These are phyloP conservation scores for Lordiphosa andalusiaca DNA, from an alignment of 2,888 invertebrate genomes.

Conservation along the genomic window DNA sequence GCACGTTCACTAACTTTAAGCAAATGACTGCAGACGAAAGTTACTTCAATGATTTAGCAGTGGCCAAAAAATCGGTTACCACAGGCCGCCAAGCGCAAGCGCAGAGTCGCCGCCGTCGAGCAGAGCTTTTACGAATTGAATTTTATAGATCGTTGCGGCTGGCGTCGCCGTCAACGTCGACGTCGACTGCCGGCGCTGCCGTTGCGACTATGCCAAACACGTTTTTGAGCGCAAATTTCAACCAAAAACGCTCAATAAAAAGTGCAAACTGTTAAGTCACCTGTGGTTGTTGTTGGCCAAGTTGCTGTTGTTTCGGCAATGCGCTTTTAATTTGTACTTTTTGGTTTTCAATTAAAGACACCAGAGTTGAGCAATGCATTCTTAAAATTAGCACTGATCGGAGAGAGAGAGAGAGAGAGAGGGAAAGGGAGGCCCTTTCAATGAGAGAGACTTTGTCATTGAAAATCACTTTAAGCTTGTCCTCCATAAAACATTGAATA, in stretches of 20 bases:
- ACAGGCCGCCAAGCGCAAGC: conserved; percentile 22
- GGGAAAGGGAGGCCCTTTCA: too few relatives aligned
- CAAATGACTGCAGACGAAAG: conserved; percentile 81
- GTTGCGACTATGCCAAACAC: conserved; percentile 37
- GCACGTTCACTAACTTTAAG: conserved; percentile 80
- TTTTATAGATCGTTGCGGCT: conserved; percentile 45
- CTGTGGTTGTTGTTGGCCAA: conserved; percentile 17
- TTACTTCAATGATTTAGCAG: conserved; percentile 78
- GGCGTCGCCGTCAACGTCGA: conserved; percentile 18
- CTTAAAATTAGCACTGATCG: too few relatives aligned
- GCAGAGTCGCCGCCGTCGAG: conserved; percentile 23
- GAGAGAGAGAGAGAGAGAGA: too few relatives aligned
- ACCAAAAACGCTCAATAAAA: conserved; percentile 60
- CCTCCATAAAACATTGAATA: too few relatives aligned
- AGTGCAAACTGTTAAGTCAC: conserved; percentile 56
- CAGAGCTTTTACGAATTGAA: conserved; percentile 45
- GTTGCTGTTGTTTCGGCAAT: conserved; percentile 50
- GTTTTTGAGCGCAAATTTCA: conserved; percentile 39
- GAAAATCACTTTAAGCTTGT: too few relatives aligned
- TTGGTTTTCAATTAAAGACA: conserved; percentile 54
- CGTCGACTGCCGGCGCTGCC: conserved; percentile 14
- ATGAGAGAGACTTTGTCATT: too few relatives aligned
- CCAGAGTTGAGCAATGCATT: background rate
- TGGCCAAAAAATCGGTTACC: conserved; percentile 75
- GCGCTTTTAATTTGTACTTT: conserved; percentile 59